Percentiles rank a stretch among this genome's conserved stretches.
Conservation (phyloP, 2,888 invertebrate species). For the Cantharis nigra region DNA sequence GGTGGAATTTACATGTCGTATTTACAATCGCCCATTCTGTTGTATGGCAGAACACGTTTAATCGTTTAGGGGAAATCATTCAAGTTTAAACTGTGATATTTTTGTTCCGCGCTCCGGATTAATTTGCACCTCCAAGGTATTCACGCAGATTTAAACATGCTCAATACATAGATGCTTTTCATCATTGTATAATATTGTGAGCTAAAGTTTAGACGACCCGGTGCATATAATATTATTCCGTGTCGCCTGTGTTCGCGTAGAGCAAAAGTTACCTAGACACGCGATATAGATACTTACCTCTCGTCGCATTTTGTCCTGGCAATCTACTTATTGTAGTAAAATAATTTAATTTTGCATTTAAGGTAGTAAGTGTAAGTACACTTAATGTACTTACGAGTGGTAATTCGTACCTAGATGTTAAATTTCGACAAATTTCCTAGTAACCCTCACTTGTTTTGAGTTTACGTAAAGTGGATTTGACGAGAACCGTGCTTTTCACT, state of each 20-base stretch:
- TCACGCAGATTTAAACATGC: conserved; percentile 41
- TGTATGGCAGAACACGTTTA: neutral
- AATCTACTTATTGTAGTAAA: neutral
- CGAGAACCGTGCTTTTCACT: conserved; percentile 52
- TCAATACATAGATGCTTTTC: conserved; percentile 32
- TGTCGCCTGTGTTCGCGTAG: neutral
- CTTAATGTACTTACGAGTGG: neutral
- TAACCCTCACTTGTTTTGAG: conserved; percentile 10
- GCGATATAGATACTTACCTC: neutral
- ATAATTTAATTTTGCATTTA: neutral
- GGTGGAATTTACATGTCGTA: no score
- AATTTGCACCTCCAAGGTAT: conserved; percentile 47
- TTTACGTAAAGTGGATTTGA: conserved; percentile 47
- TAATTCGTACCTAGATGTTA: neutral
- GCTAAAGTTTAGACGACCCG: conserved; percentile 31
- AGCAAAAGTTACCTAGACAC: neutral
- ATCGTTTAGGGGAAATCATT: conserved; percentile 21
- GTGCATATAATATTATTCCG: conserved; percentile 2
- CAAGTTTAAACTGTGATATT: conserved; percentile 48
- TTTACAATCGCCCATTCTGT: no score
- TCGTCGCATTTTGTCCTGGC: neutral
- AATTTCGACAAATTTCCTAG: neutral
- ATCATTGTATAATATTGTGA: conserved; percentile 22
- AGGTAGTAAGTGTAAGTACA: neutral
- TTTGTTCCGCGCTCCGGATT: conserved; percentile 50